A percentile compares a stretch with the other conserved stretches of the same genome.
Evolutionary conservation across 2,888 invertebrate species (phyloP).

Genomic region (Harpalus rubripes): DNA sequence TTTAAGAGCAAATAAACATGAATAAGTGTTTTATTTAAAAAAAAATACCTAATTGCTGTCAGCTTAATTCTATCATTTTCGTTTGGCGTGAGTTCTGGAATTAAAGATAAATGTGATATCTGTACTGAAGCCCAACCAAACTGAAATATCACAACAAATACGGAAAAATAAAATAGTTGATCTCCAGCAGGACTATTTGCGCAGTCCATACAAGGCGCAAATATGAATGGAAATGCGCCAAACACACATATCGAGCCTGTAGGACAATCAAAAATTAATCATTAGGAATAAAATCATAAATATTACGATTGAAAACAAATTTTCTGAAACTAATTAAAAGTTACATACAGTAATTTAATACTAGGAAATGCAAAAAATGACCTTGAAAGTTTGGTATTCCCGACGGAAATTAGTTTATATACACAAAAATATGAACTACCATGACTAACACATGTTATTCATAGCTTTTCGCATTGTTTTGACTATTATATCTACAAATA

Average conservation of each 20-base stretch:
- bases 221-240: conserved; percentile 92
- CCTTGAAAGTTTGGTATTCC: conserved; percentile 3
- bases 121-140: conserved; percentile 96
- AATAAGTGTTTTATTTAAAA: conserved; percentile 56
- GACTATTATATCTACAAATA: conserved; percentile 49
- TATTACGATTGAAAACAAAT: no score
- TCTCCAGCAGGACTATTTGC: conserved; percentile 83
- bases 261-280: conserved; percentile 71
- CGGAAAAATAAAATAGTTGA: conserved; percentile 86
- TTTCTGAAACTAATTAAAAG: no score
- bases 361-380: neutral
- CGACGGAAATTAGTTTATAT: conserved; percentile 14
- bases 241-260: conserved; percentile 88
- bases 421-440: neutral
- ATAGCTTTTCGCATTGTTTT: conserved; percentile 4
- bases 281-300: no score
- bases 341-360: neutral
- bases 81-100: conserved; percentile 88
- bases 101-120: conserved; percentile 93
- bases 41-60: conserved; percentile 85
- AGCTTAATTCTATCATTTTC: conserved; percentile 87
- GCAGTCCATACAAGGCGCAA: conserved; percentile 87
- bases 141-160: conserved; percentile 91
- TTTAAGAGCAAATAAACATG: conserved; percentile 51
- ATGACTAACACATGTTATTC: neutral